Conservation (phyloP, 2,888 invertebrate species). For the Leucozona laternaria region DNA sequence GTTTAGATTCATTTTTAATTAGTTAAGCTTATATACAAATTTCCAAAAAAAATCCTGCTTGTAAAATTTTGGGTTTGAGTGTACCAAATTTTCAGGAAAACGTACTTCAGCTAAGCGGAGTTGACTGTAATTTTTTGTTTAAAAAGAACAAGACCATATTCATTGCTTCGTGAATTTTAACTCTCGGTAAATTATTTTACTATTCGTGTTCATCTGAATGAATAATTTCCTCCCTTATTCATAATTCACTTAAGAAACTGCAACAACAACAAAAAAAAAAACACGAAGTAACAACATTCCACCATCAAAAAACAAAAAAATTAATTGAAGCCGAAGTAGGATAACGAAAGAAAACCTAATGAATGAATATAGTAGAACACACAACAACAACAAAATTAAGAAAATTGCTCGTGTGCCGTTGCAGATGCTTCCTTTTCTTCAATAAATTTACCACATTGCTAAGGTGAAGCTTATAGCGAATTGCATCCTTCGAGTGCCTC, state of each 20-base stretch:
- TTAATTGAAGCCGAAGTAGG: conserved; percentile 68
- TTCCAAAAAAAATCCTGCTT: no score
- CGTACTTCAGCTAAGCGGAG: no score
- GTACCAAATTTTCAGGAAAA: no score
- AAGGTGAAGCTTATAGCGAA: conserved; percentile 21
- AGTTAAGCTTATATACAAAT: no score
- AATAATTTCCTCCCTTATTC: conserved; percentile 3
- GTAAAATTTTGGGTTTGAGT: no score
- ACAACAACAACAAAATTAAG: background rate
- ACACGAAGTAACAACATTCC: background rate
- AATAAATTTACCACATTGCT: conserved; percentile 50
- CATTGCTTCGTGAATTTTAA: background rate
- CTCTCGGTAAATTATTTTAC: background rate
- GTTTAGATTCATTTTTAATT: no score
- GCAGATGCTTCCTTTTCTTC: conserved; percentile 30
- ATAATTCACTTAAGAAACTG: conserved; percentile 15
- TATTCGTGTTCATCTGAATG: conserved; percentile 19
- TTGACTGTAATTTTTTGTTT: background rate
- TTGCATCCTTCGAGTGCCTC: conserved; percentile 1
- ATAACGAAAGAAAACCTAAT: conserved; percentile 34
- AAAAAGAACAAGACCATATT: background rate
- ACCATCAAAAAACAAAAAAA: conserved; percentile 30
- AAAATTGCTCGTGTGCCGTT: conserved; percentile 24
- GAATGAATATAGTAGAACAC: background rate
- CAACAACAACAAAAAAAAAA: background rate